Conservation (phyloP, 2,888 invertebrate species). For the Nephrocerus scutellatus region DNA sequence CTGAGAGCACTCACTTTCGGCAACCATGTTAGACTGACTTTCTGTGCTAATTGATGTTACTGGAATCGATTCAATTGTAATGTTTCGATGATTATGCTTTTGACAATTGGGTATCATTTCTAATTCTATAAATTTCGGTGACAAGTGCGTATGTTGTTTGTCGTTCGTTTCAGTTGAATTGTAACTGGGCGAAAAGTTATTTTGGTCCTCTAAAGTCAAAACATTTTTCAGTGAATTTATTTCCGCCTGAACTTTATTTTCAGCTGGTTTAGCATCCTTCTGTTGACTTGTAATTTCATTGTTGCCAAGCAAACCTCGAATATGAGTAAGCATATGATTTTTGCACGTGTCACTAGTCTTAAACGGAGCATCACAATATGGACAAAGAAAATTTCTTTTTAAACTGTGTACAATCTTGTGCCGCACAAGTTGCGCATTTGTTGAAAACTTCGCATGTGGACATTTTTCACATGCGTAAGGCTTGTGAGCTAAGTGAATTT, state of each 20-base stretch:
- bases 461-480: conserved; percentile 21
- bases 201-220: conserved; percentile 9
- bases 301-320: conserved; percentile 11
- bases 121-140: conserved; percentile 17
- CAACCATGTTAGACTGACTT: no score
- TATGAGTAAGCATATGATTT: conserved; percentile 21
- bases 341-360: conserved; percentile 21
- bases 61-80: conserved; percentile 13
- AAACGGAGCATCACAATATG: conserved; percentile 22
- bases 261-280: not conserved
- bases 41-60: no score
- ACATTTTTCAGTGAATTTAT: no score
- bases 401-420: conserved; percentile 22
- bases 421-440: conserved; percentile 19
- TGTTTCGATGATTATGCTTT: conserved; percentile 14
- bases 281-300: conserved; percentile 4
- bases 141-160: conserved; percentile 6
- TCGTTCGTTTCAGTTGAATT: no score
- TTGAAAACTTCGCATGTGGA: conserved; percentile 20
- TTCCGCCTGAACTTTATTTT: not conserved
- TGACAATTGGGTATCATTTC: conserved; percentile 16
- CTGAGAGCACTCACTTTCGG: no score
- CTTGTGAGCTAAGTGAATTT: conserved; percentile 22
- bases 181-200: no score
- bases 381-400: conserved; percentile 20